phyloP scores from a whole-genome alignment of 2,113 vertebrate genomes.

The Rhinoptilus africanus region DNA sequence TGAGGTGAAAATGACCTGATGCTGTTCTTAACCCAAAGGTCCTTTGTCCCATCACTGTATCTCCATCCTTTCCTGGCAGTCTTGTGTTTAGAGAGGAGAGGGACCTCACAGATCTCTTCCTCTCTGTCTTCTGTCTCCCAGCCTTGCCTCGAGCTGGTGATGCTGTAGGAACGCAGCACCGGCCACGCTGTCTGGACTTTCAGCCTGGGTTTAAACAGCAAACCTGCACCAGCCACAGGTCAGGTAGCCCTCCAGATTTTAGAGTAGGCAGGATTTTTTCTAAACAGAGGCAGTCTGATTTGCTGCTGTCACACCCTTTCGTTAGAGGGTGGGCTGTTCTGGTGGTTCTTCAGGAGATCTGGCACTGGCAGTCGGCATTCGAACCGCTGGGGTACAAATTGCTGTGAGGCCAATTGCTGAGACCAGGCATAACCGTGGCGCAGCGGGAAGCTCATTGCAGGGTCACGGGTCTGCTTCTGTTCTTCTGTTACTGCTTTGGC shows the following conservation, averaged over 20 bases:
- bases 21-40: background rate
- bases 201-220: background rate
- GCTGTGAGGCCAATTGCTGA: background rate
- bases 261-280: background rate
- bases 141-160: background rate
- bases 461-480: background rate
- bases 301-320: background rate
- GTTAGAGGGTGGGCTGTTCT: background rate
- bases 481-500: background rate
- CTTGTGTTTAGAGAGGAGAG: background rate
- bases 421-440: fast-evolving
- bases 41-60: background rate
- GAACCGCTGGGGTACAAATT: fast-evolving
- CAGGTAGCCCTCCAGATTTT: background rate
- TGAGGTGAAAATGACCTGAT: background rate
- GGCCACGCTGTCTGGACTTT: background rate
- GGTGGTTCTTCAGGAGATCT: background rate
- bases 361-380: background rate
- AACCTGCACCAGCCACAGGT: background rate
- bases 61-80: background rate
- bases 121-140: background rate
- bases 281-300: background rate
- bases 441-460: background rate
- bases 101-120: background rate
- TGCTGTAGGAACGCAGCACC: background rate